Percentiles rank a stretch among this genome's conserved stretches.
Conservation (phyloP, 2,113 vertebrate genomes). For the Perca fluviatilis region DNA sequence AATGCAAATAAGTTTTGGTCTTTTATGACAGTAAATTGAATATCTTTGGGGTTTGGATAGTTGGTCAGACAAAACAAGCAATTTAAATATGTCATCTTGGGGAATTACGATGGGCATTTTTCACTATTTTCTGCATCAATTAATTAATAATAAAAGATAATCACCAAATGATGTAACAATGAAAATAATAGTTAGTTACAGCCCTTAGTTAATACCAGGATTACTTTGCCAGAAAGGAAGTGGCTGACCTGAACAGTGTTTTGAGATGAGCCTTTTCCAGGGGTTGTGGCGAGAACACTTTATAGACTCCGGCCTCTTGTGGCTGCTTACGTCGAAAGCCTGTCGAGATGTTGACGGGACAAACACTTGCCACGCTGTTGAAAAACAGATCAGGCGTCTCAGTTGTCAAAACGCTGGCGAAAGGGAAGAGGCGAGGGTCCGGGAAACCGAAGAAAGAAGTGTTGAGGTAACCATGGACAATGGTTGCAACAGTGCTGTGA, state of each 20-base stretch:
- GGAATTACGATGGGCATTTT: not conserved
- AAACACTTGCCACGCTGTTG: slow-evolving; percentile 91
- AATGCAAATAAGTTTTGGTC: not conserved
- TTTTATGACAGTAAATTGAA: not conserved
- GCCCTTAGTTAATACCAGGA: not conserved
- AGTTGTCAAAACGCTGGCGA: slow-evolving; percentile 91
- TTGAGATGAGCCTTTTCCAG: slow-evolving; percentile 92
- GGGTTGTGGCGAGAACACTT: slow-evolving; percentile 90
- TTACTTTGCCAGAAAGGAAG: not conserved
- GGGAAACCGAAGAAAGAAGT: slow-evolving; percentile 95
- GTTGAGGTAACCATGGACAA: slow-evolving; percentile 98
- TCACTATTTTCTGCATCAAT: not conserved
- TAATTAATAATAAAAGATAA: not conserved
- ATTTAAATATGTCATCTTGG: not conserved
- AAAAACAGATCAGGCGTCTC: slow-evolving; percentile 90
- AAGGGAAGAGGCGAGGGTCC: slow-evolving; percentile 96
- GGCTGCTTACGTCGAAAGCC: slow-evolving; percentile 94
- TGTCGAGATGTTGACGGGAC: slow-evolving; percentile 92
- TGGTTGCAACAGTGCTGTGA: slow-evolving; percentile 90
- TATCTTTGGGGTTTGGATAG: not conserved
- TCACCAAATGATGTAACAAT: not conserved
- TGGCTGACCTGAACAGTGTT: slow-evolving; percentile 89
- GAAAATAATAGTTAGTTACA: not conserved
- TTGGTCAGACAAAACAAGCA: not conserved
- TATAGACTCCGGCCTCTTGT: slow-evolving; percentile 94